Conservation (phyloP, 2,113 vertebrate genomes). For the Chrysochloris asiatica region DNA sequence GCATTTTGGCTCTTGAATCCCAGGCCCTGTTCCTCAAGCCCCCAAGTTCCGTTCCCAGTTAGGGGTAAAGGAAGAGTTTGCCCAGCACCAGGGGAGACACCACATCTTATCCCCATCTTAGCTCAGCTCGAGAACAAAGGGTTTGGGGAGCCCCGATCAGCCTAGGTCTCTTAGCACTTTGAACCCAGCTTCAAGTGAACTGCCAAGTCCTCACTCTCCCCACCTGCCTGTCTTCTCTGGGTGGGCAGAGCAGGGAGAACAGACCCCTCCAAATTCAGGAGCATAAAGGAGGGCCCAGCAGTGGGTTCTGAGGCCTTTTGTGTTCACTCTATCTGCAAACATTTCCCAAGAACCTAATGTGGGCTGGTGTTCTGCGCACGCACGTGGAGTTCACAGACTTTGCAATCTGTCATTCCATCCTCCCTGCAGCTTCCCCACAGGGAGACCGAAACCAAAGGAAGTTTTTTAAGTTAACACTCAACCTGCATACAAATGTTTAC, state of each 20-base stretch:
- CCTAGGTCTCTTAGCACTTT: neutral
- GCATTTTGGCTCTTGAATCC: neutral
- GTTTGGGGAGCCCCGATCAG: neutral
- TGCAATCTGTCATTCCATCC: neutral
- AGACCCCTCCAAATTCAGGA: neutral
- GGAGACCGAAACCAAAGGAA: neutral
- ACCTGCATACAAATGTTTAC: neutral
- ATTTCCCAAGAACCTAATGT: neutral
- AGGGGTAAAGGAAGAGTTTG: neutral
- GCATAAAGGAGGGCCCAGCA: too few relatives aligned
- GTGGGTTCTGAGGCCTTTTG: neutral
- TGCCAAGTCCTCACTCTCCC: neutral
- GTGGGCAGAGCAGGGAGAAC: neutral
- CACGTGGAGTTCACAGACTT: rapidly evolving
- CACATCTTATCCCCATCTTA: neutral
- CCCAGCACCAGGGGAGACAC: rapidly evolving
- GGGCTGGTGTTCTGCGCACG: neutral
- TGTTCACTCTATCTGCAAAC: neutral
- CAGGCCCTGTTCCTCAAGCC: neutral
- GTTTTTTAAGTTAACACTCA: neutral
- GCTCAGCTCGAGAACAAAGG: neutral
- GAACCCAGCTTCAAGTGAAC: neutral
- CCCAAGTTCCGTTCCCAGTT: neutral
- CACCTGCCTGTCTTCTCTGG: rapidly evolving
- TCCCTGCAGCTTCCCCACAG: neutral